Percentiles rank a stretch among this genome's conserved stretches.
phyloP scores from a whole-genome alignment of 2,888 invertebrate species.

The Desoria tigrina region DNA sequence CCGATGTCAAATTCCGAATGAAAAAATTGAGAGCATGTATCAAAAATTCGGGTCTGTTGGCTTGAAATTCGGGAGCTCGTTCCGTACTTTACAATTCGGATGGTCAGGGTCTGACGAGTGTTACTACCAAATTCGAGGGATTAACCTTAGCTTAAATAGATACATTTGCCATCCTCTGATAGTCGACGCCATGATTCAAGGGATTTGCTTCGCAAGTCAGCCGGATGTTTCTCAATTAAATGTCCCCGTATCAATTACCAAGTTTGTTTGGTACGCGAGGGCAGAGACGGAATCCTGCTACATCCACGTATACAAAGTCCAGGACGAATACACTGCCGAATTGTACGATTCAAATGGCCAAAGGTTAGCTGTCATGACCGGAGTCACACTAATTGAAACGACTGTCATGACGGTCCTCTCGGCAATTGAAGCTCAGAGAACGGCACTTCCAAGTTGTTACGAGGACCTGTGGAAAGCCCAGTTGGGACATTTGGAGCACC shows the following conservation, averaged over 20 bases:
- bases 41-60: conserved; percentile 14
- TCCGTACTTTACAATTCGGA: conserved; percentile 9
- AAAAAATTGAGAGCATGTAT: conserved; percentile 17
- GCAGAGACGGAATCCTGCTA: background rate
- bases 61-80: conserved; percentile 19
- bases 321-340: background rate
- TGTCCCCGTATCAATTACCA: conserved; percentile 3
- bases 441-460: conserved; percentile 12
- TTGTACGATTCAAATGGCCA: conserved; percentile 9
- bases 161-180: conserved; percentile 14
- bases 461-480: conserved; percentile 18
- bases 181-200: conserved; percentile 8
- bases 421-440: conserved; percentile 3
- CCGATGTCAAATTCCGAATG: background rate
- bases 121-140: background rate
- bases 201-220: background rate
- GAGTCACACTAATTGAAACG: conserved; percentile 10
- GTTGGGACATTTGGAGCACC: background rate
- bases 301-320: background rate
- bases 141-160: background rate
- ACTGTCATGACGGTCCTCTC: conserved; percentile 5
- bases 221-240: background rate
- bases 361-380: conserved; percentile 13
- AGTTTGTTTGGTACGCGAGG: conserved; percentile 6
- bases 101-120: too few relatives aligned